Base-by-base conservation (phyloP, 2,888 invertebrate species). In the Erpobdella octoculata region DNA sequence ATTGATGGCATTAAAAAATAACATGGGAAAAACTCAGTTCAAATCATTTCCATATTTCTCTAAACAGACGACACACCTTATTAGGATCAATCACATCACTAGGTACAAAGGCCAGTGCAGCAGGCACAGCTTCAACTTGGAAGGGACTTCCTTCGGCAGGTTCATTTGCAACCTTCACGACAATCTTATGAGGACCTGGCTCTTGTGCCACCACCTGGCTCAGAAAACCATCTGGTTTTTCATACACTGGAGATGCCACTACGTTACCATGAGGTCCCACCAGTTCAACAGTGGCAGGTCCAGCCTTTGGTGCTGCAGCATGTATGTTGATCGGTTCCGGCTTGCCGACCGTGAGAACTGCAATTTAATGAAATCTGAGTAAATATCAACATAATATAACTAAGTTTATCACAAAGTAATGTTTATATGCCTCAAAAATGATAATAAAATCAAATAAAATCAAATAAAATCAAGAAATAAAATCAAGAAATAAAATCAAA, bases 241-340 rank as follows among this genome's bases (percentile, higher is more conserved):
- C 89, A 78, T 89, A 88, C 18, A 91, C 88, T 78, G 89, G 89
- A 0, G 91, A 89, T 80, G 89, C 89, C 41, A 89, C 86, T 71
- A 88, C 78, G 72, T 79, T 76, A 21, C 81, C 81, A 65, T 76
- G 76, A 1, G 82, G 82, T 33, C 78, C 78, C 31, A 78, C 79
- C n/a, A 83, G 76, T 18, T 73, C 77, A 9, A 81, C 79, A 65
- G 77, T 78, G 28, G 71, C 76, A 71, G 73, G 74, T 28, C 59
- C 74, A 68, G 36, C 78, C 74, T 77, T 78, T 70, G 79, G 77
- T 62, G 78, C 78, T 28, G 79, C 78, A 5, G 83, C 82, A 70
- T 83, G 79, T 64, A 85, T 81, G 75, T 82, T 80, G 74, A 85
- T 80, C 67, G 80, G 80, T 70, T 81, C 79, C 73, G 83, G 81